Conservation (phyloP, 2,888 invertebrate species). For the Bombyx huttoni region DNA sequence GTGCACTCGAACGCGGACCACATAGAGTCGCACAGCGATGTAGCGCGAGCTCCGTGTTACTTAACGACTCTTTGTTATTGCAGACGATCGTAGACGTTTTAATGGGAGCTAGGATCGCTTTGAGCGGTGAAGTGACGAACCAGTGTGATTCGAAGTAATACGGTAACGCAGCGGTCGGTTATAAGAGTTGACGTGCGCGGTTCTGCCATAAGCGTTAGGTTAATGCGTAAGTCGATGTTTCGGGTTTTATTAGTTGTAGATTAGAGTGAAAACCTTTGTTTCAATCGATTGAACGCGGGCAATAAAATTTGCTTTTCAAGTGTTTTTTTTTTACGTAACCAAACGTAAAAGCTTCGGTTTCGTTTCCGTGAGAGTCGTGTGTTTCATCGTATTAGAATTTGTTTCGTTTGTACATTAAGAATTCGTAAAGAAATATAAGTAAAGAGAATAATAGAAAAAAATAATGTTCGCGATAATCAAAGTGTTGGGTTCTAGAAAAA, state of each 20-base stretch:
- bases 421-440: too few relatives aligned
- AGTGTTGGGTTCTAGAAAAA: too few relatives aligned
- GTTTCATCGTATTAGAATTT: too few relatives aligned
- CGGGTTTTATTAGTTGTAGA: slow-evolving; percentile 59
- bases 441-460: too few relatives aligned
- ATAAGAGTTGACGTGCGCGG: slow-evolving; percentile 56
- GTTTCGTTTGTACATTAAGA: too few relatives aligned
- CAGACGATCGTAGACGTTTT: slow-evolving; percentile 44
- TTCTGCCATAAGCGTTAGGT: slow-evolving; percentile 52
- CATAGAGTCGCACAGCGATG: slow-evolving; percentile 25
- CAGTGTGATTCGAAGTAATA: slow-evolving; percentile 59
- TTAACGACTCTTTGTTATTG: slow-evolving; percentile 64
- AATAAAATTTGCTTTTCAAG: slow-evolving; percentile 28
- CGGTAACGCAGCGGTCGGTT: slow-evolving; percentile 40
- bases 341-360: too few relatives aligned
- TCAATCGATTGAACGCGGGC: slow-evolving; percentile 34
- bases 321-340: too few relatives aligned
- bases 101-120: slow-evolving; percentile 43
- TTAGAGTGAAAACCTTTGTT: slow-evolving; percentile 61
- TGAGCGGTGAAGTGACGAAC: slow-evolving; percentile 41
- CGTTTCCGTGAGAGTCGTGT: too few relatives aligned
- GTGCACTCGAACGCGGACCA: slow-evolving; percentile 60
- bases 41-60: slow-evolving; percentile 24
- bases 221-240: slow-evolving; percentile 65
- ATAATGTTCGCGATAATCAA: too few relatives aligned